Conservation (phyloP, 2,888 invertebrate species). For the Eilema caniola region DNA sequence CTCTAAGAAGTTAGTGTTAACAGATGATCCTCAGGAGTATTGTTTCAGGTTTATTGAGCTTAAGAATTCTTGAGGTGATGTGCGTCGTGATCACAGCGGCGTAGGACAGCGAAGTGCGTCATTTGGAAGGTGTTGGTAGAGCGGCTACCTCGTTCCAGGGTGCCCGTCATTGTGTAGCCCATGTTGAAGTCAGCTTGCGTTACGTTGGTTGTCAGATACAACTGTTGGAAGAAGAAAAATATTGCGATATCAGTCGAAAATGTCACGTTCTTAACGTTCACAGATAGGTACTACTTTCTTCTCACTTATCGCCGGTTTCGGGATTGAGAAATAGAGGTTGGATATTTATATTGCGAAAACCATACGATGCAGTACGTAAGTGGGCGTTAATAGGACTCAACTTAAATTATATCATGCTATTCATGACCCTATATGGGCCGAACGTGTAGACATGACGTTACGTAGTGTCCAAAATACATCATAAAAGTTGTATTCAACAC, state of each 20-base stretch:
- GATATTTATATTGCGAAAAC: too few species aligned
- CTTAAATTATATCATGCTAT: not conserved
- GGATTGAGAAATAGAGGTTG: not conserved
- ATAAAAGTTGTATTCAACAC: too few species aligned
- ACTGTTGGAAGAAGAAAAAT: constrained; percentile 25
- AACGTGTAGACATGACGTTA: too few species aligned
- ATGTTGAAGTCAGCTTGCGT: constrained; percentile 95
- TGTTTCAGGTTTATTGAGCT: constrained; percentile 11
- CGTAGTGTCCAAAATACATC: too few species aligned
- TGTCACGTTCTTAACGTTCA: too few species aligned
- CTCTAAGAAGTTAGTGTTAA: not conserved
- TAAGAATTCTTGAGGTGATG: constrained; percentile 81
- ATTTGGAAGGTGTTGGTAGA: constrained; percentile 93
- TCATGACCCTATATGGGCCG: too few species aligned
- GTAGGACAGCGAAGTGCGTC: constrained; percentile 95
- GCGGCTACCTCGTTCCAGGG: constrained; percentile 92
- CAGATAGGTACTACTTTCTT: too few species aligned
- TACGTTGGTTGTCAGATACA: constrained; percentile 93
- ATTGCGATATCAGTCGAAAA: not conserved
- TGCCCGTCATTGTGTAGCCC: constrained; percentile 96
- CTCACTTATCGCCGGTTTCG: not conserved
- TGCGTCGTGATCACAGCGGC: constrained; percentile 91
- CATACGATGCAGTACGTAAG: not conserved
- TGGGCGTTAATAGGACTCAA: not conserved
- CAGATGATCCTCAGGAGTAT: not conserved